These are phyloP conservation scores for Synergus umbraculus DNA, from an alignment of 2,888 invertebrate species.

Conservation along the genomic window DNA sequence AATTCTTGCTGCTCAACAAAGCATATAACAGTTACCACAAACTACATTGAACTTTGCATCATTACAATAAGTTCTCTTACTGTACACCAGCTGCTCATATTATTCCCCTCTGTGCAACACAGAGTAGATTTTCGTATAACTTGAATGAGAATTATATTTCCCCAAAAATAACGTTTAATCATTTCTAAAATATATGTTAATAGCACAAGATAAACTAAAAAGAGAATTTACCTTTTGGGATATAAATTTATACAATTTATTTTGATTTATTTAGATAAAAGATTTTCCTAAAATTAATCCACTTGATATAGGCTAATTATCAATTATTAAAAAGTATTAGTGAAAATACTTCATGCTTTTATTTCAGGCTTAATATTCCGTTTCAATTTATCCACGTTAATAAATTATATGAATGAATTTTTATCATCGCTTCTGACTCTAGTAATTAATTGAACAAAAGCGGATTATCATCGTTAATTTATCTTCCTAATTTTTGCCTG, in stretches of 20 bases:
- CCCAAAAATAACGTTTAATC: neutral
- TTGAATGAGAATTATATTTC: neutral
- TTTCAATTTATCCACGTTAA: neutral
- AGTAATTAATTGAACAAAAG: neutral
- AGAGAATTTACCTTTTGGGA: neutral
- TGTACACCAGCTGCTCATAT: neutral
- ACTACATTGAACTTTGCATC: conserved; percentile 28
- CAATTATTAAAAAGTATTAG: neutral
- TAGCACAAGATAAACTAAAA: neutral
- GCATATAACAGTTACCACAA: neutral
- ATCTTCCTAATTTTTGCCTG: neutral
- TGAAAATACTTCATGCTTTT: neutral
- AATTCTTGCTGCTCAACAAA: conserved; percentile 7
- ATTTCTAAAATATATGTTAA: neutral
- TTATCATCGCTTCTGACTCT: neutral
- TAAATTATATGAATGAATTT: neutral
- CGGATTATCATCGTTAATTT: conserved; percentile 10
- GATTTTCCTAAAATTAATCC: neutral
- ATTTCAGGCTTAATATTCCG: neutral
- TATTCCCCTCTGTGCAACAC: neutral
- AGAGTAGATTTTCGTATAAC: neutral
- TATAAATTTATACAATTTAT: neutral
- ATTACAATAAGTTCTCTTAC: conserved; percentile 15
- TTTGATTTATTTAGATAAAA: neutral
- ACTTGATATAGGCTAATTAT: neutral